Evolutionary conservation across 2,113 vertebrate genomes (phyloP), one percentile per base, ranked within the genome.

Genomic region (Athene noctua): DNA sequence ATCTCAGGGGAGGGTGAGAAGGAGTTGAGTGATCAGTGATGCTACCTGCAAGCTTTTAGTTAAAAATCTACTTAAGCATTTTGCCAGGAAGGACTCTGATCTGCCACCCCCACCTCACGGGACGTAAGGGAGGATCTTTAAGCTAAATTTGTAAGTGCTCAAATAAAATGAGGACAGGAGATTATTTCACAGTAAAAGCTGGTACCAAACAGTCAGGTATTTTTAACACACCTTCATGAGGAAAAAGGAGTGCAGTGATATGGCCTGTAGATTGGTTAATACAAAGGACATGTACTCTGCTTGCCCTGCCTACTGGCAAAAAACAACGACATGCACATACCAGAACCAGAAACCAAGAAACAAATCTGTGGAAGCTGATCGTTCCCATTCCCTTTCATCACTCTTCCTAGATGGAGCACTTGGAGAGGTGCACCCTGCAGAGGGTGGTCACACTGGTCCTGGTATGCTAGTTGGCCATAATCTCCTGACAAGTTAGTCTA

Each of bases 191-290:
- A 42, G 29, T 51, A n/a, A 26, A 79, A 89, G 36, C 40, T 34
- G 30, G 44, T 29, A 54, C 11, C 27, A 54, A 73, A 29, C 7
- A 38, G 11, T 15, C 23, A n/a, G 63, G 30, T 61, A 30, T 68
- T 77, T 88, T 71, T 30, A 80, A 68, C 7, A 14, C 13, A 49
- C n/a, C 52, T 80, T 77, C 58, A 65, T 65, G 63, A 70, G 26
- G 49, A 46, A 89, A 62, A n/a, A 72, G 11, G 13, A 38, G 15
- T 55, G 38, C 44, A 47, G 6, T 51, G 47, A 26, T n/a, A 20
- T 11, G 46, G 34, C 21, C n/a, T 46, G 7, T 46, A 42, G 49
- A 14, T 30, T 0, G 0, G 13, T 74, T 71, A 74, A 42, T 42
- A 46, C 27, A 36, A 13, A 65, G 38, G 52, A 32, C 7, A 11